Evolutionary conservation across 2,113 vertebrate species (phyloP).

Genomic region (Trachemys scripta): DNA sequence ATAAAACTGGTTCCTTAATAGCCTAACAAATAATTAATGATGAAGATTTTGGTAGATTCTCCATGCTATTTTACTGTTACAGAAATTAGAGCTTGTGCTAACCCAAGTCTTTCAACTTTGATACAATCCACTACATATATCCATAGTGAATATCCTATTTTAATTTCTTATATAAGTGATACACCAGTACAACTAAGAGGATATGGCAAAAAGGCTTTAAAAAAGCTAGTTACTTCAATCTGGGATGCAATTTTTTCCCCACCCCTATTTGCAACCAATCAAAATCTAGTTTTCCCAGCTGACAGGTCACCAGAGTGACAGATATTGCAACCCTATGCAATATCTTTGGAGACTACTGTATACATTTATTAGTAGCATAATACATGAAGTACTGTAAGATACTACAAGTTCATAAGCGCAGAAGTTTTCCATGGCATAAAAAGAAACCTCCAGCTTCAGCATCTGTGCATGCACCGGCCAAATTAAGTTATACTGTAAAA

Average conservation of each 20-base stretch:
- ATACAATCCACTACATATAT: background rate
- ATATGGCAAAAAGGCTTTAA: background rate
- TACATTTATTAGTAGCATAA: conserved; percentile 6
- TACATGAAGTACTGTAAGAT: conserved; percentile 25
- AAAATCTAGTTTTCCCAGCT: background rate
- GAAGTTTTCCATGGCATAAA: background rate
- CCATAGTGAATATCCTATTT: rapidly evolving
- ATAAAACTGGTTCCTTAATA: background rate
- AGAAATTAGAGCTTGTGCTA: background rate
- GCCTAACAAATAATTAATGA: rapidly evolving
- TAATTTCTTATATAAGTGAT: background rate
- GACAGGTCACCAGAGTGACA: background rate
- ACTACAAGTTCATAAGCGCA: background rate
- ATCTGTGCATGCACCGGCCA: background rate
- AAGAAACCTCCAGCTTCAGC: conserved; percentile 5
- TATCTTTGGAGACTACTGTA: background rate
- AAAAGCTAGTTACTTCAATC: background rate
- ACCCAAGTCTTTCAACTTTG: background rate
- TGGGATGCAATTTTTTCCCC: background rate
- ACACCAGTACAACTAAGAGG: background rate
- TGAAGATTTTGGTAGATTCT: background rate
- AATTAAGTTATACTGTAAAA: background rate
- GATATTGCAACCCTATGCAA: background rate
- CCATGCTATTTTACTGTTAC: background rate
- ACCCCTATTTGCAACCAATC: background rate